Conservation (phyloP, 2,797 vertebrate genomes). For the Podargus strigoides region DNA sequence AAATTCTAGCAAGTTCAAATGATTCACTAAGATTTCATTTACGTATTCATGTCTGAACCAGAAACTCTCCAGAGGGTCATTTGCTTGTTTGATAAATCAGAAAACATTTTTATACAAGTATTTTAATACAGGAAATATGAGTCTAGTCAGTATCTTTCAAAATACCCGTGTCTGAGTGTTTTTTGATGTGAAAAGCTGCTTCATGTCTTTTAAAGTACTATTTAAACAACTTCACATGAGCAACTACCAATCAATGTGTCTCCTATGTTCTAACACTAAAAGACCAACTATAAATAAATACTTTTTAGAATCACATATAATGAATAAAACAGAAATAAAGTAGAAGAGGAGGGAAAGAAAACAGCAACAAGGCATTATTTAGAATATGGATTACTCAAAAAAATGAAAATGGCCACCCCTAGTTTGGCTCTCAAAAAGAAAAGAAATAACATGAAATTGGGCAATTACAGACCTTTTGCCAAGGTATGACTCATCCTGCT, state of each 20-base stretch:
- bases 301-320: neutral
- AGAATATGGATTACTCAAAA: neutral
- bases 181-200: conserved; percentile 61
- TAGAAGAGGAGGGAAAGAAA: neutral
- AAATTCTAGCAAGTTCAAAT: conserved; percentile 47
- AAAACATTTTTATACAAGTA: conserved; percentile 58
- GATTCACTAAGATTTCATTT: conserved; percentile 52
- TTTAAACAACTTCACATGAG: conserved; percentile 54
- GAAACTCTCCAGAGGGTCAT: conserved; percentile 60
- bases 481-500: conserved; percentile 32
- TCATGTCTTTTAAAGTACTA: conserved; percentile 62
- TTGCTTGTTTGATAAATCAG: conserved; percentile 70
- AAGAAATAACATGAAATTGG: conserved; percentile 31
- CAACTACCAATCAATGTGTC: conserved; percentile 18
- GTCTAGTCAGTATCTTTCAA: conserved; percentile 71
- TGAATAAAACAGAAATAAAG: conserved; percentile 8
- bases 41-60: conserved; percentile 64
- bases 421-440: conserved; percentile 15
- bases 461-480: conserved; percentile 18
- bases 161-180: conserved; percentile 32
- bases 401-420: neutral
- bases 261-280: neutral
- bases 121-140: conserved; percentile 72
- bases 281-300: conserved; percentile 13
- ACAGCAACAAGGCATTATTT: neutral